Base-by-base conservation (phyloP, 2,888 invertebrate species). In the Pseudococcus jackbeardsleyi region DNA sequence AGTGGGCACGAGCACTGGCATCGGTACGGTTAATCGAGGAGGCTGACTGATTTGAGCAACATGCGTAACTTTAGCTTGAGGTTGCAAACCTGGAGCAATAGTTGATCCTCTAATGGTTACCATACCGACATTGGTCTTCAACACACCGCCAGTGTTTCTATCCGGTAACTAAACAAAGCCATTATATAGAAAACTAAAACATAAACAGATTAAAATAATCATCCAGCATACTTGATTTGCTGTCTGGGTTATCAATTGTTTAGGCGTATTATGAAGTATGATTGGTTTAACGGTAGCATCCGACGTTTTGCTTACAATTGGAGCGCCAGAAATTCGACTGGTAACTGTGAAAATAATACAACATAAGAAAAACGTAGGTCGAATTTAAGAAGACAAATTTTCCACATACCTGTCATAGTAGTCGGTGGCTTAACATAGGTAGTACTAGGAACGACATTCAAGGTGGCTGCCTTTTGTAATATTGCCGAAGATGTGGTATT, bases 111-210 rank as follows among this genome's bases (percentile, higher is more conserved):
- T 26, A 22, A 88, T 88, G 22, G 88, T 88, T 12, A 88, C 88
- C 88, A 88, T 88, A 19, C 88, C 88, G 17, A 88, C 79, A 54
- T 88, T 88, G 33, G 88, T 88, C 50, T 88, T 88, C 12, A 88
- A 54, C 39, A 88, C 11, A 17, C 88, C 88, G 39, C 88, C 82
- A 9, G 88, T 82, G 26, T 54, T 88, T 79, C 88, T 88, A 12
- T 88, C 88, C 50, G 26, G 59, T 59, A 82, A 54, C 82, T 82
- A 88, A 17, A 79, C 33, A n/a, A 87, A 1, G 4, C 1, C n/a
- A 79, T 82, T 82, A 9, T 46, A 46, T 26, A 42, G n/a, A 46
- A 46, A 12, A 3, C n/a, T 11, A 17, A 8, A 82, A 82, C 46
- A 9, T 17, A 6, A 79, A 11, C 0, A 1, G 33, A 9, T 72